phyloP scores from a whole-genome alignment of 2,113 vertebrate species.

The Acanthisitta chloris region DNA sequence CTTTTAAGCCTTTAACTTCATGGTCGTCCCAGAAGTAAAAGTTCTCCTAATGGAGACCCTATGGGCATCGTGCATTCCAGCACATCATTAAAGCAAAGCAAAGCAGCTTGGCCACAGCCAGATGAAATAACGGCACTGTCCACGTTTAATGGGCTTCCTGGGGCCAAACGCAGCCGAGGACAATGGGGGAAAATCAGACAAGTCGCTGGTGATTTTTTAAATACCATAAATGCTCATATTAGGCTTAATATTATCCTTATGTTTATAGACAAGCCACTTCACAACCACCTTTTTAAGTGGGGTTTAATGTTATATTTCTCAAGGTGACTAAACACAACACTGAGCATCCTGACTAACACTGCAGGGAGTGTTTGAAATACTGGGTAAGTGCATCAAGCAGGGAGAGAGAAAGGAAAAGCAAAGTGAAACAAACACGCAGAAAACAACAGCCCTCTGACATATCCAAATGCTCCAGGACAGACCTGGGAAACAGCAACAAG shows the following conservation, averaged over 20 bases:
- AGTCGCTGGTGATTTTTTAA: constrained; percentile 61
- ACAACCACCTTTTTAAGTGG: constrained; percentile 55
- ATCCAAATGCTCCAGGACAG: neutral
- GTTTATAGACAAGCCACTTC: constrained; percentile 65
- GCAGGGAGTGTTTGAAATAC: neutral
- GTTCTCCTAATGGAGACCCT: constrained; percentile 92
- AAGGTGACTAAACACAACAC: constrained; percentile 48
- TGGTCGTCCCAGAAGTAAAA: constrained; percentile 81
- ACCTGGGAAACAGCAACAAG: neutral
- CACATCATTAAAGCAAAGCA: constrained; percentile 90
- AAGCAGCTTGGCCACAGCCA: constrained; percentile 85
- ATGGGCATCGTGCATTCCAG: constrained; percentile 90
- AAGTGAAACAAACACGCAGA: neutral
- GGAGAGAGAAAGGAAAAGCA: neutral
- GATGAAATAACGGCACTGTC: constrained; percentile 88
- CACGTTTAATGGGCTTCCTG: constrained; percentile 86
- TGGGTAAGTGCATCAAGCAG: neutral
- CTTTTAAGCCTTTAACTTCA: constrained; percentile 84
- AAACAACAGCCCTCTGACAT: neutral
- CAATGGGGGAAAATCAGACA: constrained; percentile 65
- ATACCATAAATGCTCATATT: constrained; percentile 59
- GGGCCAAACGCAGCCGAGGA: constrained; percentile 76
- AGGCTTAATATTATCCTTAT: constrained; percentile 60
- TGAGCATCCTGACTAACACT: constrained; percentile 20
- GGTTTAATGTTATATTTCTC: constrained; percentile 63